Conservation (phyloP, 2,113 vertebrate genomes). For the Tachycineta bicolor region DNA sequence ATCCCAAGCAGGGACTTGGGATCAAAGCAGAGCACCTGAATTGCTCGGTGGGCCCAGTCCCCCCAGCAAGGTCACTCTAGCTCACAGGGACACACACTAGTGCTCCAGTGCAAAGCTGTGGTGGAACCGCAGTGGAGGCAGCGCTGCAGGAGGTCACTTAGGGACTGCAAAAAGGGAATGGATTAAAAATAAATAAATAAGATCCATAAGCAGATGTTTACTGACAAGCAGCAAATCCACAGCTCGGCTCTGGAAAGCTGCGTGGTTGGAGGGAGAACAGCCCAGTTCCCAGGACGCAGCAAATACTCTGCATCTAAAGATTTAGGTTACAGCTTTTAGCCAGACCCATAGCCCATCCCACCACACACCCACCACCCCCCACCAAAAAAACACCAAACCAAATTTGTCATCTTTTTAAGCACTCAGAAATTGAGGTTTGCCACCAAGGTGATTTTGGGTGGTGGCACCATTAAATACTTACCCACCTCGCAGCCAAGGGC, state of each 20-base stretch:
- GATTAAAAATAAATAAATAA: neutral
- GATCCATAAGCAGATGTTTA: neutral
- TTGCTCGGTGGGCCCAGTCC: neutral
- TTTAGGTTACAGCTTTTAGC: neutral
- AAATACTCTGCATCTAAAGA: neutral
- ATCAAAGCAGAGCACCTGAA: neutral
- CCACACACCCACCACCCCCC: neutral
- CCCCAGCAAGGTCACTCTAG: neutral
- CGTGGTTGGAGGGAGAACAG: neutral
- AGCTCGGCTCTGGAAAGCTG: neutral
- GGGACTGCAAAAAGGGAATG: constrained; percentile 6
- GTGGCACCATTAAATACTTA: constrained; percentile 41
- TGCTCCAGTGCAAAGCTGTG: neutral
- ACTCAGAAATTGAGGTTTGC: neutral
- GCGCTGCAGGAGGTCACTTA: neutral
- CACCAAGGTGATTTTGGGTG: neutral
- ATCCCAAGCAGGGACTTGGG: neutral
- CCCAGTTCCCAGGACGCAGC: neutral
- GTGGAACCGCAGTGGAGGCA: neutral
- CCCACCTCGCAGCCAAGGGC: constrained; percentile 39
- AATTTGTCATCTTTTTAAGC: neutral
- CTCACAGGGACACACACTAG: neutral
- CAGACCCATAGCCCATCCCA: neutral
- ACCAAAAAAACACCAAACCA: neutral
- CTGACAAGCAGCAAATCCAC: neutral